A percentile compares a stretch with the other conserved stretches of the same genome.
Conservation (phyloP, 2,888 invertebrate genomes). For the Tipula lateralis region DNA sequence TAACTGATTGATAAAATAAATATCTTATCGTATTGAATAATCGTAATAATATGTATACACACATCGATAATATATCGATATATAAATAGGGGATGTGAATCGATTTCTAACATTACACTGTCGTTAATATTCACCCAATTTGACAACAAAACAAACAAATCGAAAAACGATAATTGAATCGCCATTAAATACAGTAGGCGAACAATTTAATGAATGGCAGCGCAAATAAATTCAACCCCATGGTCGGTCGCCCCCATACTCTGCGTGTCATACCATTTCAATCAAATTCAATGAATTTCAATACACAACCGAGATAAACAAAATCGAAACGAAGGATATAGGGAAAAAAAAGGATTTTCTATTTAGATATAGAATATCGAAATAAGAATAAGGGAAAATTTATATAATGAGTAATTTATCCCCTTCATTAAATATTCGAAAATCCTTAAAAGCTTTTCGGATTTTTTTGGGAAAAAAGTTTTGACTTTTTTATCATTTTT, state of each 20-base stretch:
- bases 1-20: constrained; percentile 6
- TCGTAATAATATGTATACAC: neutral
- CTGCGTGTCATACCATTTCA: neutral
- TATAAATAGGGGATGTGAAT: neutral
- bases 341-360: neutral
- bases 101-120: neutral
- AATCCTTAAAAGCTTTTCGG: constrained; percentile 2
- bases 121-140: neutral
- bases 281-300: neutral
- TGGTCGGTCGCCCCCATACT: neutral
- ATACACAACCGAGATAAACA: neutral
- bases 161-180: constrained; percentile 15
- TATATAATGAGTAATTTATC: neutral
- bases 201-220: neutral
- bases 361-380: neutral
- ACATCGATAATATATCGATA: neutral
- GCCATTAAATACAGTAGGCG: neutral
- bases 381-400: neutral
- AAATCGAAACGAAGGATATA: neutral
- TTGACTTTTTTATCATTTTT: neutral
- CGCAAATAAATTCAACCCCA: neutral
- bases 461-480: neutral
- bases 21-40: constrained; percentile 11
- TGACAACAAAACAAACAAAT: constrained; percentile 1
- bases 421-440: constrained; percentile 6